A percentile compares a stretch with the other conserved stretches of the same genome.
Evolutionary conservation across 2,797 vertebrate species (phyloP).

Genomic region (Urophycis tenuis): DNA sequence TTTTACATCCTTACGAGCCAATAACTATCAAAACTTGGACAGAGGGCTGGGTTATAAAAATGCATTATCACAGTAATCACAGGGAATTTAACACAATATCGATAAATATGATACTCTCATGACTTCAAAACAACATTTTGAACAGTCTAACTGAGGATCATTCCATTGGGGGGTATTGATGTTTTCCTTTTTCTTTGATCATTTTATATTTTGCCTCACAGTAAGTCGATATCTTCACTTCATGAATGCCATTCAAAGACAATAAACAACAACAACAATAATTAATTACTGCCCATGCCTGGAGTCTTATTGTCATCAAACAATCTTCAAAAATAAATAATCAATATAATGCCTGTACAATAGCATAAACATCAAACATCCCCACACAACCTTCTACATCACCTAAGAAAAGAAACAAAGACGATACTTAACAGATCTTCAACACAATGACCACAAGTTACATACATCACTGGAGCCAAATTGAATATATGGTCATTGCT

Average conservation of each 20-base stretch:
- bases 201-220: neutral
- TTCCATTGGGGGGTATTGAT: neutral
- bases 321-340: slow-evolving; percentile 11
- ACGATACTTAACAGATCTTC: slow-evolving; percentile 10
- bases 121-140: neutral
- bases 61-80: neutral
- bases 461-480: slow-evolving; percentile 17
- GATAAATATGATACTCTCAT: neutral
- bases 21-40: neutral
- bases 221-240: neutral
- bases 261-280: neutral
- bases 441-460: slow-evolving; percentile 27
- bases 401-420: neutral
- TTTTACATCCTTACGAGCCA: neutral
- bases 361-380: slow-evolving; percentile 24
- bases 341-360: neutral
- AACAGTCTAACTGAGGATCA: neutral
- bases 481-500: neutral
- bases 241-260: neutral
- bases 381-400: neutral
- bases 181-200: neutral
- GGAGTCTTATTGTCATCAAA: neutral
- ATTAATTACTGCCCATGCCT: neutral
- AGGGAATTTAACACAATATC: neutral
- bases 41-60: neutral